Conservation (phyloP, 2,113 vertebrate genomes). For the Dasyurus viverrinus region DNA sequence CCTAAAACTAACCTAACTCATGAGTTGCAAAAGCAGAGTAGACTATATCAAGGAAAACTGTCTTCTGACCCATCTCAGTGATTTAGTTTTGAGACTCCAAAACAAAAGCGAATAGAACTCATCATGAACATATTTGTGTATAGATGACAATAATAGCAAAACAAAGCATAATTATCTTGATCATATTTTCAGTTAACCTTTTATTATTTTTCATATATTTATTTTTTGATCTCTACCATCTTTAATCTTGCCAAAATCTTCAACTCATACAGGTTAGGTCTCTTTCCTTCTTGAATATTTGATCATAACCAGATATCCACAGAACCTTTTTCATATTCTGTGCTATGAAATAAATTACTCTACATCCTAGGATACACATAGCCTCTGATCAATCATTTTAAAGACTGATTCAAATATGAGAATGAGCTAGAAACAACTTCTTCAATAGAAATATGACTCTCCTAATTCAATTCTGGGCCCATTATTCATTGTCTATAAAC, state of each 20-base stretch:
- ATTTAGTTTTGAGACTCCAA: constrained; percentile 10
- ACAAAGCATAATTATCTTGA: no score
- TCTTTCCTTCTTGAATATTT: constrained; percentile 31
- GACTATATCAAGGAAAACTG: constrained; percentile 1
- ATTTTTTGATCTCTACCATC: constrained; percentile 42
- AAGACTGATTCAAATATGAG: background rate
- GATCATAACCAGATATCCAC: constrained; percentile 1
- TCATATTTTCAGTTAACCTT: background rate
- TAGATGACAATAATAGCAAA: background rate
- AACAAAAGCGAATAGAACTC: background rate
- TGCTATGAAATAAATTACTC: constrained; percentile 50
- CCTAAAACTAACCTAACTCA: constrained; percentile 29
- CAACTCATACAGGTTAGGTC: background rate
- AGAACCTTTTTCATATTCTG: constrained; percentile 27
- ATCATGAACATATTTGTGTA: background rate
- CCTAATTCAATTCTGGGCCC: background rate
- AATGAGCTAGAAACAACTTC: background rate
- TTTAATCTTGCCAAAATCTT: constrained; percentile 31
- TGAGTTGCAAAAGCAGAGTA: background rate
- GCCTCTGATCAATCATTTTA: background rate
- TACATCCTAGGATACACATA: background rate
- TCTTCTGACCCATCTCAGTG: background rate
- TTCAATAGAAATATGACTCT: background rate
- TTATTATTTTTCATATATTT: background rate
- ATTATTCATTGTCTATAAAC: background rate